A percentile compares a stretch with the other conserved stretches of the same genome.
These are phyloP conservation scores for Drosophila oshimai DNA, from an alignment of 1,140 invertebrate genomes.

Conservation along the genomic window DNA sequence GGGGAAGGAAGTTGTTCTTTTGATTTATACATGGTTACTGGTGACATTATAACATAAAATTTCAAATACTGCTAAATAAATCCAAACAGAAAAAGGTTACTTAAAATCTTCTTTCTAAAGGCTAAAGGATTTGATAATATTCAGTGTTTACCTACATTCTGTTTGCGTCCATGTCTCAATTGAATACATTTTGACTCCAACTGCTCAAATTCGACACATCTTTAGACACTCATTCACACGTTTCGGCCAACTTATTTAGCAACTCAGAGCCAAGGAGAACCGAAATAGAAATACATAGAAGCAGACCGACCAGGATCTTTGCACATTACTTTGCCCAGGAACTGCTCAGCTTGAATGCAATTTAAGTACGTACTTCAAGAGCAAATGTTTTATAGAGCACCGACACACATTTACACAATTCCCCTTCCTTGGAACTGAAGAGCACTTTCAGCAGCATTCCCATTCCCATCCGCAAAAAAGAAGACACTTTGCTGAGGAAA, in stretches of 20 bases:
- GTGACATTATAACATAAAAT: too few species aligned
- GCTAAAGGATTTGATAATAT: not conserved
- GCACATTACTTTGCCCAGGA: slow-evolving; percentile 54
- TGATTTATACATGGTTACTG: too few species aligned
- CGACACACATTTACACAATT: slow-evolving; percentile 50
- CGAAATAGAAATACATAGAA: slow-evolving; percentile 18
- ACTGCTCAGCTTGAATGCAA: slow-evolving; percentile 74
- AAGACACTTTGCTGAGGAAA: slow-evolving; percentile 61
- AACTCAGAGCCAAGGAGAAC: slow-evolving; percentile 51
- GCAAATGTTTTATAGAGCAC: slow-evolving; percentile 76
- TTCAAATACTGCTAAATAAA: too few species aligned
- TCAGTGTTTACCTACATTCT: not conserved
- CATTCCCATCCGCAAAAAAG: slow-evolving; percentile 4
- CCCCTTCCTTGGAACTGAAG: slow-evolving; percentile 11
- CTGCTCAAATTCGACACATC: slow-evolving; percentile 63
- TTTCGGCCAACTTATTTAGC: slow-evolving; percentile 75
- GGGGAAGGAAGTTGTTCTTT: not conserved
- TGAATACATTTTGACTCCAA: not conserved
- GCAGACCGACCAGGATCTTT: slow-evolving; percentile 54
- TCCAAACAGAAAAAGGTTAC: too few species aligned
- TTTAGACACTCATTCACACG: slow-evolving; percentile 74
- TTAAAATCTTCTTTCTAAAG: too few species aligned
- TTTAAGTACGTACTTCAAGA: slow-evolving; percentile 77
- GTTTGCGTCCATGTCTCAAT: slow-evolving; percentile 7
- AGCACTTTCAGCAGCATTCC: slow-evolving; percentile 39